phyloP scores from a whole-genome alignment of 2,797 vertebrate species.

The Coilia nasus region DNA sequence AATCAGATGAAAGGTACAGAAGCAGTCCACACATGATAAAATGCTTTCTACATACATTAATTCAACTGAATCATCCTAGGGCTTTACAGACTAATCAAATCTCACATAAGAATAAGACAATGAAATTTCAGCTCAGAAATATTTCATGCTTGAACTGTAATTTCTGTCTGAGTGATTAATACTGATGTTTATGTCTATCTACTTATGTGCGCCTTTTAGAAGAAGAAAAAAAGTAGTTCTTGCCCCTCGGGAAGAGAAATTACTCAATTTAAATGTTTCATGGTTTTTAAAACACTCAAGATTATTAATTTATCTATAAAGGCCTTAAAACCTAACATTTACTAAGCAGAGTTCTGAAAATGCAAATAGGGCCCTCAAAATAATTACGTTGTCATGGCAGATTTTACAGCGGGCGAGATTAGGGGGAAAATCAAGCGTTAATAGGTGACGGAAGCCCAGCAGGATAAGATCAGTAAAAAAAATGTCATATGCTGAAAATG shows the following conservation, averaged over 20 bases:
- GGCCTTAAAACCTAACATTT: conserved; percentile 75
- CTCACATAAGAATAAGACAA: conserved; percentile 10
- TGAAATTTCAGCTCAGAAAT: conserved; percentile 49
- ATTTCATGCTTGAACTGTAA: conserved; percentile 65
- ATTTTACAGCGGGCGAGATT: conserved; percentile 78
- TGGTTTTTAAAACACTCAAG: conserved; percentile 79
- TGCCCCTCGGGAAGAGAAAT: conserved; percentile 80
- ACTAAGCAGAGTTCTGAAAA: conserved; percentile 70
- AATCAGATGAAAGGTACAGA: neutral
- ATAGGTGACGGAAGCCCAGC: conserved; percentile 63
- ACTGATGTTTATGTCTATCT: conserved; percentile 71
- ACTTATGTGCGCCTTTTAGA: conserved; percentile 64
- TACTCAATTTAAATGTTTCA: conserved; percentile 82
- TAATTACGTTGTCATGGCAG: conserved; percentile 79
- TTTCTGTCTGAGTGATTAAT: conserved; percentile 73
- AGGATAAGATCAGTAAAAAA: conserved; percentile 56
- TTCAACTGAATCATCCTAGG: conserved; percentile 15
- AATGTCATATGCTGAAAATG: conserved; percentile 23
- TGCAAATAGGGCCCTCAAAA: conserved; percentile 77
- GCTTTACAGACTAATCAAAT: conserved; percentile 26
- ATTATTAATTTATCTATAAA: conserved; percentile 81
- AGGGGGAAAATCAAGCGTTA: conserved; percentile 69
- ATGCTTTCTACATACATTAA: conserved; percentile 10
- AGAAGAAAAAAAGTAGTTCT: conserved; percentile 61
- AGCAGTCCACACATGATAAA: neutral